phyloP scores from a whole-genome alignment of 2,113 vertebrate genomes.

The Nothocercus nigrocapillus region DNA sequence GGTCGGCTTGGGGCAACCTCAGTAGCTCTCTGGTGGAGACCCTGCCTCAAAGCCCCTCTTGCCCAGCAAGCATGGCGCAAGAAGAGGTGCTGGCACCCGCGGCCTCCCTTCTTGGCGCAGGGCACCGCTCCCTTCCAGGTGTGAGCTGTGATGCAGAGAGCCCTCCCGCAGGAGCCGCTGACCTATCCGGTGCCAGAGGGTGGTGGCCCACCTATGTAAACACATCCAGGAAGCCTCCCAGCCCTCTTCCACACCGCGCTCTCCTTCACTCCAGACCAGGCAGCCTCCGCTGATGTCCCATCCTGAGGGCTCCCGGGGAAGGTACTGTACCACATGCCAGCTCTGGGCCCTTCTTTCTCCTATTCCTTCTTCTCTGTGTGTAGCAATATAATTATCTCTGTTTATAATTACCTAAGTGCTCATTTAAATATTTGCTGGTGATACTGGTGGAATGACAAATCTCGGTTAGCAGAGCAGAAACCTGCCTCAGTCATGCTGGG shows the following conservation, averaged over 20 bases:
- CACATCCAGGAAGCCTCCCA: constrained; percentile 36
- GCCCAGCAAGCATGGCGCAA: accelerated
- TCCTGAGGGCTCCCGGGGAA: neutral
- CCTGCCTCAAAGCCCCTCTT: neutral
- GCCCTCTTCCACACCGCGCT: neutral
- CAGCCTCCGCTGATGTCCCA: neutral
- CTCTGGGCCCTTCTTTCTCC: neutral
- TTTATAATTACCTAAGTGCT: neutral
- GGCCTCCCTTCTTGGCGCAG: neutral
- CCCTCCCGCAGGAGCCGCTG: neutral
- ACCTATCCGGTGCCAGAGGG: neutral
- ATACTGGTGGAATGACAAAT: neutral
- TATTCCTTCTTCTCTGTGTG: neutral
- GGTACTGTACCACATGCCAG: neutral
- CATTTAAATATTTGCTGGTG: neutral
- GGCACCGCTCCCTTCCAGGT: neutral
- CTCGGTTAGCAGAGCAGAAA: neutral
- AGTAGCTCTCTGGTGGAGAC: accelerated
- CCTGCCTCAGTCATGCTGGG: neutral
- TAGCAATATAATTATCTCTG: neutral
- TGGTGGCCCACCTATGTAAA: constrained; percentile 39
- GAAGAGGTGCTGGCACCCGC: neutral
- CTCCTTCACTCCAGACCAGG: neutral
- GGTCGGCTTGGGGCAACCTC: neutral
- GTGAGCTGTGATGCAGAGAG: neutral